Conservation (phyloP, 2,113 vertebrate genomes). For the Mormyrus iriodes region DNA sequence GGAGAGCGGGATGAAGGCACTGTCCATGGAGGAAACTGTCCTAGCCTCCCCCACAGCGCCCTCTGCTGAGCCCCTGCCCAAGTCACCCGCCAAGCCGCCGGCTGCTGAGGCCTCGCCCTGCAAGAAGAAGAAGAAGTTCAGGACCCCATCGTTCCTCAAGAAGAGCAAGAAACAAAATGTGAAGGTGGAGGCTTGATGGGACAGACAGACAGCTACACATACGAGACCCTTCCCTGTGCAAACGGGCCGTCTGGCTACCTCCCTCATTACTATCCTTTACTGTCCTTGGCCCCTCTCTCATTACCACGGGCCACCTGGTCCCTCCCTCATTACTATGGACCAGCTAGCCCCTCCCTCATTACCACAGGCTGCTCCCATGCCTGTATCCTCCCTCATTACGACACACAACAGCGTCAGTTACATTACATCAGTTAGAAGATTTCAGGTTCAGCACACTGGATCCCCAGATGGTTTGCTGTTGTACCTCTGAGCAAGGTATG, state of each 20-base stretch:
- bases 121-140: slow-evolving; percentile 99
- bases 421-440: neutral
- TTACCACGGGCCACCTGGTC: neutral
- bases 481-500: neutral
- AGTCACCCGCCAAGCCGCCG: slow-evolving; percentile 75
- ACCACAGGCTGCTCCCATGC: too few species aligned
- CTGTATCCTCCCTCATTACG: neutral
- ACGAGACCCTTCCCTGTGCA: neutral
- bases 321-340: neutral
- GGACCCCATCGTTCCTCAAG: slow-evolving; percentile 96
- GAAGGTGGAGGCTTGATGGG: slow-evolving; percentile 76
- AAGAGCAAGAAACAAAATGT: slow-evolving; percentile 95
- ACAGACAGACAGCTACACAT: neutral
- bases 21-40: slow-evolving; percentile 54
- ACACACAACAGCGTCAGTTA: neutral
- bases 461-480: neutral
- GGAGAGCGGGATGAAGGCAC: neutral
- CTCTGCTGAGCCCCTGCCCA: slow-evolving; percentile 77
- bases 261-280: neutral
- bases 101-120: slow-evolving; percentile 91
- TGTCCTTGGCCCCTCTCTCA: neutral
- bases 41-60: slow-evolving; percentile 72
- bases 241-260: neutral
- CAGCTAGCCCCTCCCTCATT: too few species aligned
- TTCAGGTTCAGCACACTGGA: neutral